Percentiles rank a stretch among this genome's conserved stretches.
Conservation (phyloP, 2,888 invertebrate genomes). For the Melipona bicolor region DNA sequence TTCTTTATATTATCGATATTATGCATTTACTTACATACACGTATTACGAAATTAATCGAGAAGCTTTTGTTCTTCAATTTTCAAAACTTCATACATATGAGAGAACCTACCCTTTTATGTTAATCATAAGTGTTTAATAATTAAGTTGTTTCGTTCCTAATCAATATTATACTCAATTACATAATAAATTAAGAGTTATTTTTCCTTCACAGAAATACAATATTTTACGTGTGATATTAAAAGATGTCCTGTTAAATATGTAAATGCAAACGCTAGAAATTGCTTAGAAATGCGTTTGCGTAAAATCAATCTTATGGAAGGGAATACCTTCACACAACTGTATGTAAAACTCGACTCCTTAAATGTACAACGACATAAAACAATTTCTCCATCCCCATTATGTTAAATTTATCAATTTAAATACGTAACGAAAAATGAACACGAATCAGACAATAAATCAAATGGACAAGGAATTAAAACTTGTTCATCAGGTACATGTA, state of each 20-base stretch:
- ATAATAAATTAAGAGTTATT: slow-evolving; percentile 23
- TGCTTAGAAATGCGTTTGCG: slow-evolving; percentile 48
- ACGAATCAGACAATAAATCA: slow-evolving; percentile 6
- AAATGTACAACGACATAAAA: slow-evolving; percentile 12
- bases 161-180: neutral
- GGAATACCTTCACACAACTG: slow-evolving; percentile 21
- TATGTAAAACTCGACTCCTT: slow-evolving; percentile 10
- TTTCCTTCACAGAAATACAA: neutral
- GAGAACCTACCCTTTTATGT: neutral
- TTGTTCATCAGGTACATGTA: slow-evolving; percentile 61
- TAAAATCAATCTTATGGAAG: slow-evolving; percentile 64
- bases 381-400: neutral
- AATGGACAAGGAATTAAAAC: slow-evolving; percentile 46
- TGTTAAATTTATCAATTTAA: slow-evolving; percentile 1
- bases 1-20: neutral
- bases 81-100: slow-evolving; percentile 6
- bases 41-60: slow-evolving; percentile 7
- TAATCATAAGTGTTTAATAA: slow-evolving; percentile 17
- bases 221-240: neutral
- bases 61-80: slow-evolving; percentile 38
- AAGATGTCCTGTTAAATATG: neutral
- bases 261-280: neutral
- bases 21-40: neutral
- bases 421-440: slow-evolving; percentile 35
- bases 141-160: neutral